phyloP scores from a whole-genome alignment of 2,888 invertebrate genomes.

The Gonocerus acuteangulatus region DNA sequence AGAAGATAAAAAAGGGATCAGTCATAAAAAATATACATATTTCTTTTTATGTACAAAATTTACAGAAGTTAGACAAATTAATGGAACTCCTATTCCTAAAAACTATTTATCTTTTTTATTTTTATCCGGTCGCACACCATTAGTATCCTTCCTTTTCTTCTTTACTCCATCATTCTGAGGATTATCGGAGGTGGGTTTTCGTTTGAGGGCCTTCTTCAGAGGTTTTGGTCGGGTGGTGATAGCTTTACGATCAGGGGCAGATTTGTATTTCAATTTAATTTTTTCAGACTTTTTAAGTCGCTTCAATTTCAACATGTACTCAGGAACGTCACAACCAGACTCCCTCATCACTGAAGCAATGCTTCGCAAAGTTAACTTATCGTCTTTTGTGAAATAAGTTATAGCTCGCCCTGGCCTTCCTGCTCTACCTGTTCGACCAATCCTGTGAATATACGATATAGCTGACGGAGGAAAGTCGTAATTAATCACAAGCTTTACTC shows the following conservation, averaged over 20 bases:
- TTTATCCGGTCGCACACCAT: too few species aligned
- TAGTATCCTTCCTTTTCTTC: too few species aligned
- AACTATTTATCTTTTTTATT: too few species aligned
- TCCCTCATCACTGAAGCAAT: conserved; percentile 84
- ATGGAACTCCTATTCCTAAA: too few species aligned
- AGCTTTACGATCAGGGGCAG: conserved; percentile 57
- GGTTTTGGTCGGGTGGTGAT: conserved; percentile 53
- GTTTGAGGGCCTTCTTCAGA: conserved; percentile 1
- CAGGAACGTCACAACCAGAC: conserved; percentile 87
- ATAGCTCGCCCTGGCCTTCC: conserved; percentile 81
- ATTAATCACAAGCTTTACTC: conserved; percentile 91
- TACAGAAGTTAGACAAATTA: too few species aligned
- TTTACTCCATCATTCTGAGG: too few species aligned
- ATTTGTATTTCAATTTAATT: conserved; percentile 41
- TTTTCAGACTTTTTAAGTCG: conserved; percentile 45
- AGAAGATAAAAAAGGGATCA: too few species aligned
- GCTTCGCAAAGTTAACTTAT: conserved; percentile 71
- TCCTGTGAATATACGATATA: conserved; percentile 81
- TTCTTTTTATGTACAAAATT: too few species aligned
- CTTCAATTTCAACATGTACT: conserved; percentile 75
- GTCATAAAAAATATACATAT: too few species aligned
- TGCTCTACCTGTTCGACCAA: conserved; percentile 77
- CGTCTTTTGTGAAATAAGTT: conserved; percentile 89
- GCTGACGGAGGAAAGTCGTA: conserved; percentile 91
- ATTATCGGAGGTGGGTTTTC: neutral